phyloP scores from a whole-genome alignment of 2,113 vertebrate species.

The Sinocyclocheilus maitianheensis region DNA sequence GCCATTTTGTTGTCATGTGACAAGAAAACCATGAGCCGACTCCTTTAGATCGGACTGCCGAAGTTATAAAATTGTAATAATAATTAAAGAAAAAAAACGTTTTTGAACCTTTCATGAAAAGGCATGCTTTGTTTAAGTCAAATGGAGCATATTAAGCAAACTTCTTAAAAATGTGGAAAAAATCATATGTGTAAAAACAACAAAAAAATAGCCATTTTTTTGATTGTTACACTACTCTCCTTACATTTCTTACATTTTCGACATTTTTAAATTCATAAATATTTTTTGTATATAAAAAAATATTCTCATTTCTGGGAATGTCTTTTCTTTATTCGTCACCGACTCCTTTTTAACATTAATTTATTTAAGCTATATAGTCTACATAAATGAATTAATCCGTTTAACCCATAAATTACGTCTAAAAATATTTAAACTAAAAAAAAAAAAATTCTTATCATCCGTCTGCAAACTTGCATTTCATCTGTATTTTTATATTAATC shows the following conservation, averaged over 20 bases:
- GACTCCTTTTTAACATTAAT: not conserved
- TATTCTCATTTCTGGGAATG: too few species aligned
- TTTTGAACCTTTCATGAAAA: not conserved
- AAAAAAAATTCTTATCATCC: not conserved
- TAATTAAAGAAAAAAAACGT: not conserved
- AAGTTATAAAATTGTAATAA: too few species aligned
- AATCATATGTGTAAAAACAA: too few species aligned
- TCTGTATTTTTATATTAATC: not conserved
- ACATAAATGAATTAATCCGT: not conserved
- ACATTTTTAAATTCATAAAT: too few species aligned
- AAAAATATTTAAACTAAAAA: too few species aligned
- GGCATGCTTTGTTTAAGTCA: not conserved
- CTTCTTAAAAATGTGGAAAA: too few species aligned
- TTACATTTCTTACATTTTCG: too few species aligned
- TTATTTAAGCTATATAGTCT: not conserved
- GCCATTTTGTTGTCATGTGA: constrained; percentile 28
- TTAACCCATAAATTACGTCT: not conserved
- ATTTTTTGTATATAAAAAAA: too few species aligned
- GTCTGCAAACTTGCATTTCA: not conserved
- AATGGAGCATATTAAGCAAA: not conserved
- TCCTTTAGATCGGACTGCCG: not conserved
- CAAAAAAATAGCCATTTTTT: too few species aligned
- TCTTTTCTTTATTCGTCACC: too few species aligned
- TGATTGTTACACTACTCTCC: too few species aligned
- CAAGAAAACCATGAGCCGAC: not conserved